Evolutionary conservation across 2,797 vertebrate species (phyloP).

Genomic region (Micropoecilia bifurca): DNA sequence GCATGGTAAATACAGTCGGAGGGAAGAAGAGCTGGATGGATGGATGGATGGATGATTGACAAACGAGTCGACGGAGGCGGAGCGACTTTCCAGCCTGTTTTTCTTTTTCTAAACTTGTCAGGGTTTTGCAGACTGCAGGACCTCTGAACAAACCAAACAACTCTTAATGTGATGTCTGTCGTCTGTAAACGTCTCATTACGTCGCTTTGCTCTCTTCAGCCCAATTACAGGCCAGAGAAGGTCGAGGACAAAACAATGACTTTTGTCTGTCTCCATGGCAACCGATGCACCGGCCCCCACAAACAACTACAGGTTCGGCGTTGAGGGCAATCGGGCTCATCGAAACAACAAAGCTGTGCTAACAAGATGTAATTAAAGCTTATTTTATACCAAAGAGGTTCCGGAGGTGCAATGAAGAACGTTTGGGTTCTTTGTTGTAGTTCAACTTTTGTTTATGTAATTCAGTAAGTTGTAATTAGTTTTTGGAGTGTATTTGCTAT

Average conservation of each 20-base stretch:
- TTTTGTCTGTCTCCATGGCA: not conserved
- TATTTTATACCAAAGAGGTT: slow-evolving; percentile 26
- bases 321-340: not conserved
- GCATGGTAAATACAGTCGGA: too few relatives aligned
- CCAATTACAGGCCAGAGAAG: not conserved
- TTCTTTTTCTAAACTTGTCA: not conserved
- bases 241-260: not conserved
- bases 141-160: not conserved
- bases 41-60: not conserved
- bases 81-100: not conserved
- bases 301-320: not conserved
- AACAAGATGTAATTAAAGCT: slow-evolving; percentile 50
- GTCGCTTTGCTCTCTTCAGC: not conserved
- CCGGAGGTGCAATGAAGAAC: too few relatives aligned
- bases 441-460: too few relatives aligned
- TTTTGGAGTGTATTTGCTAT: too few relatives aligned
- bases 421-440: too few relatives aligned
- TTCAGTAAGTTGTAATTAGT: too few relatives aligned
- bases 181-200: not conserved
- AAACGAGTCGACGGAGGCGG: not conserved
- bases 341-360: slow-evolving; percentile 30
- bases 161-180: not conserved
- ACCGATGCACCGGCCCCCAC: not conserved
- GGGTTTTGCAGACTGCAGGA: not conserved
- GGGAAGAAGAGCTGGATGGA: not conserved